Base-by-base conservation (phyloP, 2,888 invertebrate genomes). In the Pyralis farinalis region DNA sequence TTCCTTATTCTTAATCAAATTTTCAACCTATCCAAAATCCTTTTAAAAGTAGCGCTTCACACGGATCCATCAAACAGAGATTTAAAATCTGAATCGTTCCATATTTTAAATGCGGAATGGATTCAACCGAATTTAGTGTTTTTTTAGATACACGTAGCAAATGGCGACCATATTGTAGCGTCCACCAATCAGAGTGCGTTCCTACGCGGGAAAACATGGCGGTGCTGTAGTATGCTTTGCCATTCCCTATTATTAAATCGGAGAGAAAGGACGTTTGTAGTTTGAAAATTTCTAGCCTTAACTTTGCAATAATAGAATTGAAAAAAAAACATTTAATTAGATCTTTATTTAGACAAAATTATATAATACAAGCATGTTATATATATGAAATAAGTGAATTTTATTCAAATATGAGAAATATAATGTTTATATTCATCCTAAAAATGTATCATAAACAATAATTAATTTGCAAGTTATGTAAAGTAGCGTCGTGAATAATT, bases 111-210 rank as follows among this genome's bases (percentile, higher is more conserved):
- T 37, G 37, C 30, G 39, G 40, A 59, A 61, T 48, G 48, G 44
- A 52, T 56, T 58, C 46, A 43, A 57, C 56, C 49, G 43, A 58
- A 63, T 56, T 51, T 52, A 51, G 47, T 55, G 16, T 16, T 16
- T 16, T 60, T 58, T 57, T 46, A 61, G 56, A 61, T 55, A 60
- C 47, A 50, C 51, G 51, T 63, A 71, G 71, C 78, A 64, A 77
- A n/a, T 85, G 72, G 71, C 79, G 65, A 77, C 87, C 88, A 88
- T 88, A 64, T 86, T 86, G 71, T 50, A 45, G 49, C 42, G 50
- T 49, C 53, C 58, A 58, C 88, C 87, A 88, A 88, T 87, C 73
- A 76, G 63, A 63, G 53, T 55, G 55, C 71, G 63, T 51, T 59
- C 59, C 53, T 53, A 52, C 47, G 52, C 49, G 49, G 69, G 62